Conservation (phyloP, 2,113 vertebrate species). For the Dromiciops gliroides region DNA sequence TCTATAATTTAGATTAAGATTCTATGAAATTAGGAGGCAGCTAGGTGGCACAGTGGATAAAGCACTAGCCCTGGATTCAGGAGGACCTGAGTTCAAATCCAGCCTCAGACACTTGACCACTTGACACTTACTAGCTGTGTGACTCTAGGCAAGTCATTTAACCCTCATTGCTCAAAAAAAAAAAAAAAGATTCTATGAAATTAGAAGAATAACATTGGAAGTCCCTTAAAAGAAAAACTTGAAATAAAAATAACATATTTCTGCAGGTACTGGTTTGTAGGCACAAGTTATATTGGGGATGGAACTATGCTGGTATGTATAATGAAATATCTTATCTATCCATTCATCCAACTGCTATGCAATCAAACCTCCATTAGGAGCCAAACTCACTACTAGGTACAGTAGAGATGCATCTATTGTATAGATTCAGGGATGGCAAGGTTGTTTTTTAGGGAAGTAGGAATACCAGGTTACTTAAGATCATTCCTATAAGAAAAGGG, state of each 20-base stretch:
- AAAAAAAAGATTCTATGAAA: not conserved
- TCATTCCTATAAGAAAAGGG: constrained; percentile 29
- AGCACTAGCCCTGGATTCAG: no score
- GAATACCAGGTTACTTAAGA: not conserved
- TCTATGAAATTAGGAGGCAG: not conserved
- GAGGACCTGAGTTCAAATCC: no score
- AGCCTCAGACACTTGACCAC: no score
- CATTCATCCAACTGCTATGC: not conserved
- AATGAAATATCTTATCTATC: not conserved
- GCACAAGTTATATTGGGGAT: not conserved
- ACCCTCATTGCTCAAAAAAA: no score
- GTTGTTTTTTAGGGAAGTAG: constrained; percentile 26
- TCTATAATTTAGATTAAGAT: not conserved
- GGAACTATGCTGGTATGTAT: not conserved
- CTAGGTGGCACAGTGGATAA: no score
- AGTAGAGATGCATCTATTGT: not conserved
- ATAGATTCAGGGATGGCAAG: not conserved
- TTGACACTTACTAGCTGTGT: no score
- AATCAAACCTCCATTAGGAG: not conserved
- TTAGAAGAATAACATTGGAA: not conserved
- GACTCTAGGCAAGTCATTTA: no score
- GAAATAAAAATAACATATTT: not conserved
- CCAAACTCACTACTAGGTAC: not conserved
- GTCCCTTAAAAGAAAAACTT: not conserved
- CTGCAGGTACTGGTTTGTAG: not conserved